Base-by-base conservation (phyloP, 2,113 vertebrate genomes). In the Paralichthys olivaceus region DNA sequence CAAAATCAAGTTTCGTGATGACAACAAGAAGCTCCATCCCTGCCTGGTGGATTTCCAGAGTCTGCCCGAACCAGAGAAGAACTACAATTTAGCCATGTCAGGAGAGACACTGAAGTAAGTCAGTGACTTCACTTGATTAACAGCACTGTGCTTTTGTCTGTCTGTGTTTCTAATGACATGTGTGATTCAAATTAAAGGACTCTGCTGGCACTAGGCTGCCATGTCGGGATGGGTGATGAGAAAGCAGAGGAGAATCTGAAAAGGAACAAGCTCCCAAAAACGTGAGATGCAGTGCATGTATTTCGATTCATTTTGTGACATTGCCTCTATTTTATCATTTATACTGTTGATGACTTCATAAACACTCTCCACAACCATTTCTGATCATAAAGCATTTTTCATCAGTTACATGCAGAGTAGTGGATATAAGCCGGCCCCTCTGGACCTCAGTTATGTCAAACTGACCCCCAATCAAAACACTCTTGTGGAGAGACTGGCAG, bases 1-100 rank as follows among this genome's bases (percentile, higher is more conserved):
- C 20, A 22, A 69, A 29, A 25, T 83, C 37, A 86, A 98, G 97
- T 94, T 97, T 79, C 95, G 96, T 4, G 97, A 98, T 53, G 96
- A 97, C 90, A 97, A 97, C 83, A 96, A 96, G 91, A 95, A 95
- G 78, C 92, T 98, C 56, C 97, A 98, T 66, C 97, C 96, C 0
- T 98, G 97, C 72, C 94, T 98, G 28, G 93, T 98, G 70, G 93
- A 96, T 85, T 98, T 97, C 86, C 94, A 96, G 81, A 94, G 93
- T 85, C 92, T 98, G 0, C 97, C 96, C 0, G 96, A 98, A 57
- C 96, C 96, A 0, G 96, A 97, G 92, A 95, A 95, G 89, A 97
- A 96, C 85, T 98, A 98, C 88, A 98, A 98, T 80, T 91, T 98
- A 76, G 96, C 96, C 71, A 98, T 98, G 97, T 97, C 97, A 0